A percentile compares a stretch with the other conserved stretches of the same genome.
These are phyloP conservation scores for Heteromyza rotundicornis DNA, from an alignment of 2,888 invertebrate species.

Conservation along the genomic window DNA sequence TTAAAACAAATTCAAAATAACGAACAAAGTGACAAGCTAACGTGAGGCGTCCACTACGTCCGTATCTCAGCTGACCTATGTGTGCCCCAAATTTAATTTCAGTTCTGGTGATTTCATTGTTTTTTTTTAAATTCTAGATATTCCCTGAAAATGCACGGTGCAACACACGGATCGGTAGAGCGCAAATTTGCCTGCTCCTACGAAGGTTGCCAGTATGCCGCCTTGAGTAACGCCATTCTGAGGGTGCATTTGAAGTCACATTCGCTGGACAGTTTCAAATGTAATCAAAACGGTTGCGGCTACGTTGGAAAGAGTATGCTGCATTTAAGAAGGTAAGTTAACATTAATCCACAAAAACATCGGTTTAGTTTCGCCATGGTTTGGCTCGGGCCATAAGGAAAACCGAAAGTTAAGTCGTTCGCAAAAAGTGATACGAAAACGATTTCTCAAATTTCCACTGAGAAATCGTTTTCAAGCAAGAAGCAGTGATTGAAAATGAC, in stretches of 20 bases:
- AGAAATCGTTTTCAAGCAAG: too few relatives aligned
- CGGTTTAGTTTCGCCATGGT: too few relatives aligned
- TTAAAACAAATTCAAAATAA: conserved; percentile 38
- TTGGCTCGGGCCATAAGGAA: too few relatives aligned
- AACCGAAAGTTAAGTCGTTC: too few relatives aligned
- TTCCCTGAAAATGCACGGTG: conserved; percentile 68
- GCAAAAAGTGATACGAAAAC: too few relatives aligned
- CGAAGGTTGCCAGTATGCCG: conserved; percentile 67
- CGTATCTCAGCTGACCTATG: conserved; percentile 2
- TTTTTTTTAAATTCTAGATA: conserved; percentile 61
- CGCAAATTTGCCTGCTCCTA: conserved; percentile 65
- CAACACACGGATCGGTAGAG: conserved; percentile 61
- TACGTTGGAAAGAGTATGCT: conserved; percentile 65
- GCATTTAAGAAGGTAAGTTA: conserved; percentile 56
- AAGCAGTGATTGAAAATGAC: too few relatives aligned
- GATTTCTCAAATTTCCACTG: too few relatives aligned
- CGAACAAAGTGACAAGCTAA: conserved; percentile 26
- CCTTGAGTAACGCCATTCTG: conserved; percentile 66
- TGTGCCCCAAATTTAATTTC: neutral
- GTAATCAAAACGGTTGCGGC: conserved; percentile 61
- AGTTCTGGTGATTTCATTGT: neutral
- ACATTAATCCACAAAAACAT: too few relatives aligned
- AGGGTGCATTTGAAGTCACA: conserved; percentile 67
- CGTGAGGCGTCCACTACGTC: neutral
- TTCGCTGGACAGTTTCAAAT: conserved; percentile 64